phyloP scores from a whole-genome alignment of 2,888 invertebrate species.

The Euzetes globulus region DNA sequence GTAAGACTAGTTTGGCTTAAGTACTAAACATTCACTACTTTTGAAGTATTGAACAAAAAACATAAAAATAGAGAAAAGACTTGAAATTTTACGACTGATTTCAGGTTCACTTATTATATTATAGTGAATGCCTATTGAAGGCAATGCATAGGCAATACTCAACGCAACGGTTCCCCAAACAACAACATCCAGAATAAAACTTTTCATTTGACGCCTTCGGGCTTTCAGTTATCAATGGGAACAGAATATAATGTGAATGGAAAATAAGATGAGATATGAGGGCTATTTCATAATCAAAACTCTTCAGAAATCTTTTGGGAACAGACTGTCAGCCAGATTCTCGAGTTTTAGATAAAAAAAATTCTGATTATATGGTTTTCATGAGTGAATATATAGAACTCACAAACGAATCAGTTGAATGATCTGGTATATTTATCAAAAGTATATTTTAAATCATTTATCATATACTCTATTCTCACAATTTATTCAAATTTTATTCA shows the following conservation, averaged over 20 bases:
- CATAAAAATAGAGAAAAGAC: constrained; percentile 11
- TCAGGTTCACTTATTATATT: constrained; percentile 4
- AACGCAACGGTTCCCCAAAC: neutral
- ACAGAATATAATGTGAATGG: neutral
- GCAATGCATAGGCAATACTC: neutral
- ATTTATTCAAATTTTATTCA: no score
- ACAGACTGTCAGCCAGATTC: neutral
- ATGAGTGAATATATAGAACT: no score
- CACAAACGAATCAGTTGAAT: no score
- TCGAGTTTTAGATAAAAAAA: neutral
- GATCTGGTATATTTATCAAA: no score
- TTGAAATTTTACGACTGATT: neutral
- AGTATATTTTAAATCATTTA: no score
- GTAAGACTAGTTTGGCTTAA: neutral
- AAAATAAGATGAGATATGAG: constrained; percentile 3
- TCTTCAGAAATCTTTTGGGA: neutral
- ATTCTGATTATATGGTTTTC: neutral
- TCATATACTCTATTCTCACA: no score
- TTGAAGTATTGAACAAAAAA: neutral
- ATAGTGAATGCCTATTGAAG: neutral
- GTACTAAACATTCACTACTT: neutral
- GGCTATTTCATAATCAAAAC: neutral
- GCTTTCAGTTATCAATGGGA: neutral
- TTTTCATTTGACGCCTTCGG: constrained; percentile 1
- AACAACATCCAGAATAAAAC: neutral